phyloP scores from a whole-genome alignment of 1,140 invertebrate species.

The Drosophila busckii region DNA sequence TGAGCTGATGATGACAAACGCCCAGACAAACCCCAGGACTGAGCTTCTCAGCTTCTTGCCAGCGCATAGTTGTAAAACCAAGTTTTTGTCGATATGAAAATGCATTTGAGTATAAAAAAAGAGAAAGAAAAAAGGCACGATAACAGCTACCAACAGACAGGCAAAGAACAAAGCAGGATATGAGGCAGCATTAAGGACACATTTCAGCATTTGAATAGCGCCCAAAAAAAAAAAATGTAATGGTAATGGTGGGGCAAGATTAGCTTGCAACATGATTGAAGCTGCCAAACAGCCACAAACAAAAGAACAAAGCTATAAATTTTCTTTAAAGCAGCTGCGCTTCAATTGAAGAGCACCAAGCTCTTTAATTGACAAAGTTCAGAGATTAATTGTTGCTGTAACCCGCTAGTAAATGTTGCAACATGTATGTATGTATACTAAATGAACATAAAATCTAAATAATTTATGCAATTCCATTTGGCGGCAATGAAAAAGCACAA shows the following conservation, averaged over 20 bases:
- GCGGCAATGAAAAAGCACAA: slow-evolving; percentile 23
- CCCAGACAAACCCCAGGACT: too few relatives aligned
- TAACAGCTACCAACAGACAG: slow-evolving; percentile 29
- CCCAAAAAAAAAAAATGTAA: slow-evolving; percentile 1
- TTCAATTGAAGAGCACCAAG: slow-evolving; percentile 50
- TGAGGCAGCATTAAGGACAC: slow-evolving; percentile 68
- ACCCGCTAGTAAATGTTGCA: neutral
- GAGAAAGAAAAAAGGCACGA: slow-evolving; percentile 17
- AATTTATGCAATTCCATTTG: slow-evolving; percentile 65
- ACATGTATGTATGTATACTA: neutral
- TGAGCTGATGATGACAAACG: slow-evolving; percentile 2
- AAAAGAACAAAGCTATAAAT: too few relatives aligned
- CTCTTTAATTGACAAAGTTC: slow-evolving; percentile 62
- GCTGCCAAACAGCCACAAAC: slow-evolving; percentile 16
- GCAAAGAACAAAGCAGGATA: slow-evolving; percentile 65
- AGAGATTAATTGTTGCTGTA: slow-evolving; percentile 53
- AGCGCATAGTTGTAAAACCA: slow-evolving; percentile 52
- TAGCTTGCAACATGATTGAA: slow-evolving; percentile 53
- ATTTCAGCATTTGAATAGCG: slow-evolving; percentile 48
- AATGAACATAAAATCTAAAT: slow-evolving; percentile 47
- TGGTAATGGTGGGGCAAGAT: slow-evolving; percentile 30
- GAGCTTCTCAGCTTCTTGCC: slow-evolving; percentile 23
- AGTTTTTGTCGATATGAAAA: slow-evolving; percentile 70
- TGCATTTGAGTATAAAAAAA: slow-evolving; percentile 49
- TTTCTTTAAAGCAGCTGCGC: neutral